phyloP scores from a whole-genome alignment of 2,113 vertebrate genomes.

The Emydocephalus ijimae region DNA sequence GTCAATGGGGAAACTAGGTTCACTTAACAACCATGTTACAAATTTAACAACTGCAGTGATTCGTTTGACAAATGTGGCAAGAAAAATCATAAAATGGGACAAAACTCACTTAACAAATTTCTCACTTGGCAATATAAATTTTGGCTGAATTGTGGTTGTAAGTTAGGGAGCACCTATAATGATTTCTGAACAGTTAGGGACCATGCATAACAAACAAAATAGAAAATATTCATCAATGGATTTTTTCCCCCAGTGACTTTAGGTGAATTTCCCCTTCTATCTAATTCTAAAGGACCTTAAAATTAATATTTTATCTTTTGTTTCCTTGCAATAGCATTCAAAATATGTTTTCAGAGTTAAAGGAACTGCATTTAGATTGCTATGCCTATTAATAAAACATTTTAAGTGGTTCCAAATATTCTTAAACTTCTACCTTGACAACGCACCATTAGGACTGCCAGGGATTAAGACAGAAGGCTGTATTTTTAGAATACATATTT shows the following conservation, averaged over 20 bases:
- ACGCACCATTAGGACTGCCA: not conserved
- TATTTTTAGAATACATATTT: not conserved
- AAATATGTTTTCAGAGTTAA: not conserved
- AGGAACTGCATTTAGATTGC: not conserved
- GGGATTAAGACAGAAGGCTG: not conserved
- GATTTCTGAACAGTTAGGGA: not conserved
- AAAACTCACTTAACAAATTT: not conserved
- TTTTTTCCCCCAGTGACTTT: not conserved
- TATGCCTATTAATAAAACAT: not conserved
- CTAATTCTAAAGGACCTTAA: constrained; percentile 40
- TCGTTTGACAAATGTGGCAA: too few species aligned
- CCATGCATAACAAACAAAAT: not conserved
- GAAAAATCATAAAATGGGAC: too few species aligned
- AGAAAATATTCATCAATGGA: not conserved
- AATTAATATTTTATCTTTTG: constrained; percentile 38
- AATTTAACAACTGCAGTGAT: too few species aligned
- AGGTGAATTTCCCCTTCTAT: not conserved
- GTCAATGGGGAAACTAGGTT: too few species aligned
- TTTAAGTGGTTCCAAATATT: not conserved
- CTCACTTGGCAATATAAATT: not conserved
- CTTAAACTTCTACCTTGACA: not conserved
- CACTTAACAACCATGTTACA: too few species aligned
- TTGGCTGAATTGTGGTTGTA: not conserved
- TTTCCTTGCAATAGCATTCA: not conserved
- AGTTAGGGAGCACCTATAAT: not conserved